Evolutionary conservation across 2,888 invertebrate genomes (phyloP).

Genomic region (Parapristionchus giblindavisi): DNA sequence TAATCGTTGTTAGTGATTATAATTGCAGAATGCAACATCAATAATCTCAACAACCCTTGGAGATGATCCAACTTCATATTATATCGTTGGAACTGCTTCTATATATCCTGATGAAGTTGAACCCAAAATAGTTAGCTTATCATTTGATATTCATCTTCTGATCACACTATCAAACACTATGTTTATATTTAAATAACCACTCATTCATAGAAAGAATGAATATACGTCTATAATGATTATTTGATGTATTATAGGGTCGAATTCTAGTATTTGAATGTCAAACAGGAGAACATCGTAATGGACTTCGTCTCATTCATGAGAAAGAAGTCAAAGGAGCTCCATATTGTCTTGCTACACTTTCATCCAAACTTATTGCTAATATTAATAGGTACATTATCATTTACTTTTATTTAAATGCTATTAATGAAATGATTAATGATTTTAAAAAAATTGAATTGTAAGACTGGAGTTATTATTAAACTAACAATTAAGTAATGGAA

Average conservation of each 20-base stretch:
- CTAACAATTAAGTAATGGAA: no score
- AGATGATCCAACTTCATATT: constrained; percentile 87
- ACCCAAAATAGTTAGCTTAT: constrained; percentile 76
- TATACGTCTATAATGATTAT: no score
- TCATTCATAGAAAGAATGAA: no score
- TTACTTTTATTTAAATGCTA: neutral
- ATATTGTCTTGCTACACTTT: constrained; percentile 80
- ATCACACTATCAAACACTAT: no score
- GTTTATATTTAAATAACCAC: no score
- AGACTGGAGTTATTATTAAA: no score
- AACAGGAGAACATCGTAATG: constrained; percentile 46
- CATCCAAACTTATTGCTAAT: constrained; percentile 91
- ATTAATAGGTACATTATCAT: constrained; percentile 78
- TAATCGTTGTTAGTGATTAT: neutral
- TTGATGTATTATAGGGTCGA: no score
- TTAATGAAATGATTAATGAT: no score
- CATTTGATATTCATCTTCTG: no score
- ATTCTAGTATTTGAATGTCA: constrained; percentile 58
- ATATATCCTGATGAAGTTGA: constrained; percentile 95
- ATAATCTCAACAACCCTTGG: constrained; percentile 72
- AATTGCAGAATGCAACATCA: constrained; percentile 44
- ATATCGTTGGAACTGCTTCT: constrained; percentile 90
- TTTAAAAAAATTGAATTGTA: no score
- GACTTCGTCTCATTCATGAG: constrained; percentile 81
- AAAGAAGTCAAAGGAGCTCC: constrained; percentile 90